Evolutionary conservation across 2,113 vertebrate genomes (phyloP).

Genomic region (Meles meles): DNA sequence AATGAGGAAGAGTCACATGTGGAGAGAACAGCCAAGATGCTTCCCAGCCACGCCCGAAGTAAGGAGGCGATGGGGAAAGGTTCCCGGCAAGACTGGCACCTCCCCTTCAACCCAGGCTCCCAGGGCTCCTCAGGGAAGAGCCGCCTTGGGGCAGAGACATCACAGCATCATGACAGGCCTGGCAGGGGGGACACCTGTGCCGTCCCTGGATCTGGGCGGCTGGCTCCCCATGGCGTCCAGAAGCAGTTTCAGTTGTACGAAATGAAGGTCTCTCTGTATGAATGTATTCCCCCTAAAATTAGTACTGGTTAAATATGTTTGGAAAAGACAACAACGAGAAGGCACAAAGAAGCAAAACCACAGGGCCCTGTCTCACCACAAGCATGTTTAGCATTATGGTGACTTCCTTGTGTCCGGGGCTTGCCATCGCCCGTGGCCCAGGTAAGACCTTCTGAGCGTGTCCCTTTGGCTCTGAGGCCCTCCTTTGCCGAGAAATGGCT

Average conservation of each 20-base stretch:
- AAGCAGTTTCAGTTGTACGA: background rate
- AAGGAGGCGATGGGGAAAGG: background rate
- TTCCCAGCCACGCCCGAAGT: background rate
- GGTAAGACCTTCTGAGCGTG: accelerated
- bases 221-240: background rate
- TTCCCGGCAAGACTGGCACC: background rate
- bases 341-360: background rate
- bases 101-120: background rate
- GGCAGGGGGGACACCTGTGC: accelerated
- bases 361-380: background rate
- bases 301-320: background rate
- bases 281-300: background rate
- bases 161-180: background rate
- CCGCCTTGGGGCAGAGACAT: accelerated
- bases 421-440: accelerated
- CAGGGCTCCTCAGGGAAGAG: background rate
- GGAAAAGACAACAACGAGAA: background rate
- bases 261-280: background rate
- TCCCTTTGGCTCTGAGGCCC: background rate
- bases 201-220: background rate
- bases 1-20: accelerated
- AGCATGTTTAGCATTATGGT: background rate
- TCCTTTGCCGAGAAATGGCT: background rate
- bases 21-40: background rate
- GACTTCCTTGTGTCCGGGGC: background rate